Conservation (phyloP, 1,140 invertebrate species). For the Drosophila miranda region DNA sequence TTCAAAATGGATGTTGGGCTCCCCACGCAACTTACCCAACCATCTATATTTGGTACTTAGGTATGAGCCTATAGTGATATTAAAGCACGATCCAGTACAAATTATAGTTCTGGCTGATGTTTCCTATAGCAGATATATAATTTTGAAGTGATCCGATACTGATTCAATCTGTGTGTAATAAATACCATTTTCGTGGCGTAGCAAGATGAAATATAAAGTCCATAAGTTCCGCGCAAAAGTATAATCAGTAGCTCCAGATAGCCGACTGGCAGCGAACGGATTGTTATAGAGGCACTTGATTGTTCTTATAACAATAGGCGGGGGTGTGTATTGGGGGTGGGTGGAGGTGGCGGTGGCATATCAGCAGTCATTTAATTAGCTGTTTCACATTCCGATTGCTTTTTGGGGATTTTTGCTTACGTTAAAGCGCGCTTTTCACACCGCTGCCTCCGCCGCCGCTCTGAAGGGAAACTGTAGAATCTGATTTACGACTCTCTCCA, state of each 20-base stretch:
- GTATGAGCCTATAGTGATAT: too few relatives aligned
- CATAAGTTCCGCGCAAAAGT: neutral
- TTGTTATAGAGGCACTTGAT: constrained; percentile 35
- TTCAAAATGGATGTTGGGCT: too few relatives aligned
- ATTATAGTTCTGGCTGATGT: too few relatives aligned
- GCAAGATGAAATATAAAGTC: too few relatives aligned
- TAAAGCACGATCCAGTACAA: too few relatives aligned
- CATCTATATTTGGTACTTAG: too few relatives aligned
- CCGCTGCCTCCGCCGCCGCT: neutral
- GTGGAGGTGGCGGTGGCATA: neutral
- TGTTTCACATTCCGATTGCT: constrained; percentile 25
- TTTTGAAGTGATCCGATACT: neutral
- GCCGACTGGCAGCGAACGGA: constrained; percentile 7
- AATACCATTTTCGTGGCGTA: too few relatives aligned
- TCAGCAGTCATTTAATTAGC: constrained; percentile 40
- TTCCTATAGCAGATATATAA: too few relatives aligned
- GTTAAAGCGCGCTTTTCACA: constrained; percentile 8
- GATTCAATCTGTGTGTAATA: neutral
- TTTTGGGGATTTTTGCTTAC: constrained; percentile 37
- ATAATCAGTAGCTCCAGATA: constrained; percentile 2
- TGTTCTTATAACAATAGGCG: constrained; percentile 21
- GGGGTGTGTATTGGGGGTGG: neutral
- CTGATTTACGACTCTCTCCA: constrained; percentile 40
- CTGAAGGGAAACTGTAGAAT: neutral
- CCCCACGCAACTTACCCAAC: too few relatives aligned